These are phyloP conservation scores for Lithophane leautieri DNA, from an alignment of 2,888 invertebrate species.

Conservation along the genomic window DNA sequence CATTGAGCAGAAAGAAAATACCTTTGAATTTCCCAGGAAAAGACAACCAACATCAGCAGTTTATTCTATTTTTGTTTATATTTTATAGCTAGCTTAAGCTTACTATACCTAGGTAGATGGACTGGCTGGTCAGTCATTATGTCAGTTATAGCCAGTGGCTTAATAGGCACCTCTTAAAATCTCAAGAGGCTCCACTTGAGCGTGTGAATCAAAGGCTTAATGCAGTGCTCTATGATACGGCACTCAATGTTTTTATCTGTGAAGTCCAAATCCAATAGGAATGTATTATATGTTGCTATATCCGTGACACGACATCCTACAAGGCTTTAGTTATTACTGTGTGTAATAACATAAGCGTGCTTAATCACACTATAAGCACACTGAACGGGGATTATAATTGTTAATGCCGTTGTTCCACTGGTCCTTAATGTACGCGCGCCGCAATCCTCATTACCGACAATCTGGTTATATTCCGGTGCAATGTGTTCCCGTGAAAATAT, in stretches of 20 bases:
- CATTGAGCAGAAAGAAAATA: background rate
- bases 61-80: background rate
- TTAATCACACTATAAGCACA: conserved; percentile 55
- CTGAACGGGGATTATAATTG: conserved; percentile 57
- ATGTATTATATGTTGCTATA: background rate
- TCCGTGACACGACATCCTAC: conserved; percentile 13
- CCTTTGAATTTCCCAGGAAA: background rate
- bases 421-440: conserved; percentile 65
- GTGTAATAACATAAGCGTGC: conserved; percentile 50
- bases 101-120: background rate
- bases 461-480: conserved; percentile 58
- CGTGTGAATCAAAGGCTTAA: conserved; percentile 1
- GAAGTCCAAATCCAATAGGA: background rate
- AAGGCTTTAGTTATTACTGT: conserved; percentile 36
- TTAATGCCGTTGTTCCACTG: conserved; percentile 50
- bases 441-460: conserved; percentile 68
- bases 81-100: too few species aligned
- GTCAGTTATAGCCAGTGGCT: conserved; percentile 2
- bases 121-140: conserved; percentile 7
- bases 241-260: background rate
- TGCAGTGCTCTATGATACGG: background rate
- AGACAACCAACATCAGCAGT: too few species aligned
- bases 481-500: conserved; percentile 62
- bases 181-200: conserved; percentile 36
- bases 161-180: background rate